Base-by-base conservation (phyloP, 2,797 vertebrate species). In the Pantherophis alleghaniensis region DNA sequence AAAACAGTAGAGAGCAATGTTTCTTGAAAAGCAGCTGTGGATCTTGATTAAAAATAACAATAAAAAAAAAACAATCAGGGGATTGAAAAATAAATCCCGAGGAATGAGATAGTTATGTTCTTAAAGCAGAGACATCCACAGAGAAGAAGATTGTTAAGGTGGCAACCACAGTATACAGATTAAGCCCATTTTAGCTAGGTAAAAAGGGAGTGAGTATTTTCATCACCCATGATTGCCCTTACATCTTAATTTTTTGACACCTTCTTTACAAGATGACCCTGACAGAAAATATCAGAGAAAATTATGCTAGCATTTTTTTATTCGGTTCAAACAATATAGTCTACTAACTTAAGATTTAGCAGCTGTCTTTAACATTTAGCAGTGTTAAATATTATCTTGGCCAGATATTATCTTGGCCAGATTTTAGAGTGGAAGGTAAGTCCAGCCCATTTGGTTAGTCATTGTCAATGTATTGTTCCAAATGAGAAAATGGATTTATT, bases 1-100 rank as follows among this genome's bases (percentile, higher is more conserved):
- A 97, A 94, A 94, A 69, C 91, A 91, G 37, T 10, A 95, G 91
- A 94, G 47, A 59, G 89, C 87, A 89, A 14, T 10, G 88, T 42
- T 92, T 91, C 88, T 26, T 51, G 9, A 11, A 9, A 91, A 92
- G 20, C 20, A n/a, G 37, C 18, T 20, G 20, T 0, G 32, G 57
- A 55, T 56, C 7, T 86, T 83, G 32, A 22, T 56, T 83, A 79
- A 88, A 74, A 55, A 24, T 42, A 22, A 16, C 20, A 32, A 69
- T 32, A 28, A 9, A 18, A 87, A 18, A 9, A 18, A 79, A 83
- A 22, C 74, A 24, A 47, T 83, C 10, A 74, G 37, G 20, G 20
- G 37, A 42, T 12, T 83, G 74, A 83, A 83, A 83, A 47, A 42
- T 79, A 83, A 37, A 83, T 83, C 37, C 37, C 47, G 74, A 83